These are phyloP conservation scores for Pantala flavescens DNA, from an alignment of 1,140 invertebrate species.

Conservation along the genomic window DNA sequence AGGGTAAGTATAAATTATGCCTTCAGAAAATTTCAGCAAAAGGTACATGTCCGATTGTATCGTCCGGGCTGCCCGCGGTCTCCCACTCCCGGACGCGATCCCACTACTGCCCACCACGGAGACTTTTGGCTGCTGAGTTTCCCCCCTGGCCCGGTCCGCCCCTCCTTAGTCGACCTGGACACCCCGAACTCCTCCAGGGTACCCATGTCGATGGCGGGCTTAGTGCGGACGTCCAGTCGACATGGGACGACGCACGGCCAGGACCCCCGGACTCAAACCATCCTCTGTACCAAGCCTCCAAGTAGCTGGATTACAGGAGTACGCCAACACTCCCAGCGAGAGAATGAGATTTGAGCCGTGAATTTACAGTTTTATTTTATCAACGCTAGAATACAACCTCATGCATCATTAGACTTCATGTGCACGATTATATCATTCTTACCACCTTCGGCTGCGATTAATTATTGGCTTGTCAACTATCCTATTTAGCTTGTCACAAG, in stretches of 20 bases:
- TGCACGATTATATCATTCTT: too few species aligned
- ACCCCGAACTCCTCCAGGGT: conserved; percentile 63
- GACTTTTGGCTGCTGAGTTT: conserved; percentile 94
- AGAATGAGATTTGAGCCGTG: not conserved
- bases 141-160: conserved; percentile 92
- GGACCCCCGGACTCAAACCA: conserved; percentile 35
- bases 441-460: too few species aligned
- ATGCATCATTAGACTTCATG: too few species aligned
- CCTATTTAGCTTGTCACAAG: too few species aligned
- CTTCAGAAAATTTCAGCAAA: too few species aligned
- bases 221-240: conserved; percentile 37
- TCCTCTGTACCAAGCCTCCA: conserved; percentile 39
- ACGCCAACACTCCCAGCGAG: conserved; percentile 34
- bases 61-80: conserved; percentile 67
- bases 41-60: conserved; percentile 72
- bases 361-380: too few species aligned
- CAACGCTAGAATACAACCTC: too few species aligned
- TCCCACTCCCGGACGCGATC: conserved; percentile 91
- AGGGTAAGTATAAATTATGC: too few species aligned
- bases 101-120: conserved; percentile 93
- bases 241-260: conserved; percentile 21
- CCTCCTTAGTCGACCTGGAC: conserved; percentile 87
- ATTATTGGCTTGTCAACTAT: too few species aligned
- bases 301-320: conserved; percentile 47
- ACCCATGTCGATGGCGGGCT: conserved; percentile 87